These are phyloP conservation scores for Tetragonisca angustula DNA, from an alignment of 2,888 invertebrate genomes.

Conservation along the genomic window DNA sequence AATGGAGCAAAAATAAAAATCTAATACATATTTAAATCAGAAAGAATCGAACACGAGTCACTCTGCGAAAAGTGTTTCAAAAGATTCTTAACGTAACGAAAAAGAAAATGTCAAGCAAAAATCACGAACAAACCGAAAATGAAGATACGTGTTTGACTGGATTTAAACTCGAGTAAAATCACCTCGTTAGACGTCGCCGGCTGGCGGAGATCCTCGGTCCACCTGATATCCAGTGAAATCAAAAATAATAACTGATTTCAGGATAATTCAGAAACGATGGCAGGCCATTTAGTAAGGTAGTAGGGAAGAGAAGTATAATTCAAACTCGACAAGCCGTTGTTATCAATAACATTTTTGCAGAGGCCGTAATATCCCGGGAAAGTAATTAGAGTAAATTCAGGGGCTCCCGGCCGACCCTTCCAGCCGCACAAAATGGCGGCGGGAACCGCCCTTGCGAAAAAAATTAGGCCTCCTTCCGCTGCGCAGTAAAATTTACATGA, in stretches of 20 bases:
- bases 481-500: conserved; percentile 77
- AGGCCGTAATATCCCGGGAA: conserved; percentile 78
- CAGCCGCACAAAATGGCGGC: conserved; percentile 80
- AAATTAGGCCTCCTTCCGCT: conserved; percentile 79
- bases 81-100: no score
- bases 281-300: neutral
- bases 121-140: no score
- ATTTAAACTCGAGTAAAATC: conserved; percentile 12
- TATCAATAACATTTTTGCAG: conserved; percentile 81
- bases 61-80: no score
- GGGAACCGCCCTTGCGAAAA: conserved; percentile 81
- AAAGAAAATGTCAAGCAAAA: neutral
- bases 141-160: neutral
- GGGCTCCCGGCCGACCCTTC: conserved; percentile 78
- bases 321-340: conserved; percentile 75
- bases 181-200: conserved; percentile 12
- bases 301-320: conserved; percentile 55
- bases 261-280: conserved; percentile 47
- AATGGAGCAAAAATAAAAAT: no score
- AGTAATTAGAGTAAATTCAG: conserved; percentile 83
- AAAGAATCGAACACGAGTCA: no score
- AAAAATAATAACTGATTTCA: conserved; percentile 62
- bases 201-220: conserved; percentile 22
- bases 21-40: no score
- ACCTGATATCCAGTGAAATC: conserved; percentile 45